Conservation (phyloP, 2,113 vertebrate species). For the Toxotes jaculatrix region DNA sequence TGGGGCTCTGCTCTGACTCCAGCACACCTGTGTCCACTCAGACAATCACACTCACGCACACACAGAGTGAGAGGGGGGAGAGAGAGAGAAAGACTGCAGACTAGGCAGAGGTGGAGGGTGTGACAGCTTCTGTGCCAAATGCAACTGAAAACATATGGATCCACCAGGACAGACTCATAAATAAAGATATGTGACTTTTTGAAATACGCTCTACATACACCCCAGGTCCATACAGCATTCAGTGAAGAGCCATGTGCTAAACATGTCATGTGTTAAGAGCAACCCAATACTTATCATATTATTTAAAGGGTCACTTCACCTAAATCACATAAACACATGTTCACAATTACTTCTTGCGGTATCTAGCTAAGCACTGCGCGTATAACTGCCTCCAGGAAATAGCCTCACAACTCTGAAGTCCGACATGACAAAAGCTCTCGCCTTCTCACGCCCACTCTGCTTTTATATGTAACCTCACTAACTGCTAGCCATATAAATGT, state of each 20-base stretch:
- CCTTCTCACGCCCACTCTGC: too few relatives aligned
- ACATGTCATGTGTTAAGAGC: background rate
- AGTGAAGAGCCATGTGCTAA: background rate
- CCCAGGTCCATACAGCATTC: background rate
- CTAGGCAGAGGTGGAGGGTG: too few relatives aligned
- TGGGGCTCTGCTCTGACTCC: too few relatives aligned
- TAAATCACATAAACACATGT: background rate
- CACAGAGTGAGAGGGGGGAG: too few relatives aligned
- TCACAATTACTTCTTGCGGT: background rate
- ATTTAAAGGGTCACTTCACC: background rate
- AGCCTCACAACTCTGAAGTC: too few relatives aligned
- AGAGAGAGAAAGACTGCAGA: too few relatives aligned
- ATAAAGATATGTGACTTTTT: conserved; percentile 45
- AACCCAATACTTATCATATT: background rate
- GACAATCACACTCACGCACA: too few relatives aligned
- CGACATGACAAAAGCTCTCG: too few relatives aligned
- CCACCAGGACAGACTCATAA: conserved; percentile 62
- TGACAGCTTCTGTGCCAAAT: conserved; percentile 62
- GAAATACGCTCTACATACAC: background rate
- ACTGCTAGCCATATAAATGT: too few relatives aligned
- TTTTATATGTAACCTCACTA: too few relatives aligned
- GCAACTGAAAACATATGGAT: conserved; percentile 75
- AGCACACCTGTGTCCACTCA: too few relatives aligned
- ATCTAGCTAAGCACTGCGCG: background rate
- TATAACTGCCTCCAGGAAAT: background rate